A percentile compares a stretch with the other conserved stretches of the same genome.
phyloP scores from a whole-genome alignment of 2,797 vertebrate species.

The Melanotaenia maccullochi region DNA sequence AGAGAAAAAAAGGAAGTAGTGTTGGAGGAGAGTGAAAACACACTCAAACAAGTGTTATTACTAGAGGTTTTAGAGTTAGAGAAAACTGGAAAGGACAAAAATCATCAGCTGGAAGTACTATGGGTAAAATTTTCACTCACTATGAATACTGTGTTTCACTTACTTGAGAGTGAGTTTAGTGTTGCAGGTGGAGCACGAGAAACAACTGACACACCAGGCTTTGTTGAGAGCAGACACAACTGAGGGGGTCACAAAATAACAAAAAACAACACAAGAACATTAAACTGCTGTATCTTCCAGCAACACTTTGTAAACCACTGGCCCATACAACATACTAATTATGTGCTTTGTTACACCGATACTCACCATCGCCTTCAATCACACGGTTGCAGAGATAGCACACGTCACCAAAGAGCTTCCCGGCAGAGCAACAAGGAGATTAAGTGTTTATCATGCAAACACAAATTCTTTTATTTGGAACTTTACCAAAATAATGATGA shows the following conservation, averaged over 20 bases:
- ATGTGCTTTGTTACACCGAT: constrained; percentile 23
- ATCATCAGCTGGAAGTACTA: not conserved
- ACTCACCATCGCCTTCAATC: constrained; percentile 98
- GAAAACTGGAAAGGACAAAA: constrained; percentile 13
- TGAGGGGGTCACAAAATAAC: constrained; percentile 47
- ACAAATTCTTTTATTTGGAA: constrained; percentile 1
- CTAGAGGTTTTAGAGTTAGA: constrained; percentile 24
- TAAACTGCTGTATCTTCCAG: not conserved
- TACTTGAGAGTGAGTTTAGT: constrained; percentile 99
- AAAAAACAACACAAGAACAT: constrained; percentile 1
- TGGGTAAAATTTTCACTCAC: not conserved
- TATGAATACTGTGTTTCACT: constrained; percentile 73
- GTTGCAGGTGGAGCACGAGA: constrained; percentile 98
- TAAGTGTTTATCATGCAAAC: constrained; percentile 7
- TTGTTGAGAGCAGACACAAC: constrained; percentile 99
- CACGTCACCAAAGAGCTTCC: constrained; percentile 96
- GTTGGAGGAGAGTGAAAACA: constrained; percentile 25
- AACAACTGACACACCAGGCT: constrained; percentile 98
- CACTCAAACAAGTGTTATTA: constrained; percentile 38
- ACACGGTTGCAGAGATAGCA: constrained; percentile 99
- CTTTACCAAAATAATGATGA: not conserved
- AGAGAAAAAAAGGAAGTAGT: constrained; percentile 23
- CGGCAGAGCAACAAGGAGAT: constrained; percentile 33
- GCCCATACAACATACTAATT: constrained; percentile 16
- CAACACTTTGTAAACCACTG: constrained; percentile 8